Base-by-base conservation (phyloP, 53 echinoderm and acorn worm species). In the Holothuria leucospilota region DNA sequence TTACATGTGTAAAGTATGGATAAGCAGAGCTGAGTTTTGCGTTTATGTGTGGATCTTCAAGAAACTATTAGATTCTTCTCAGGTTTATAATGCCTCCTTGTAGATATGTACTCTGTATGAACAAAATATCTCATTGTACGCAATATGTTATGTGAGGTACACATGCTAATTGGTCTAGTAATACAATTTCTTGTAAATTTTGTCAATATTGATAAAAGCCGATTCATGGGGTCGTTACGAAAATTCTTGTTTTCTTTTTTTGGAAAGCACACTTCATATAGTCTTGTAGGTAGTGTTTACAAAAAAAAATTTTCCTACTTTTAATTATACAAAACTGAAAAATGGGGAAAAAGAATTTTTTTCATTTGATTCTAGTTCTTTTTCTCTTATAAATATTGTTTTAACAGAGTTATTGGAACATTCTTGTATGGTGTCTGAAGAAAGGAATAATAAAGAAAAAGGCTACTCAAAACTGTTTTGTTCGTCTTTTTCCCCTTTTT, bases 351-450 rank as follows among this genome's bases (percentile, higher is more conserved):
- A 83, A 39, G 40, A 52, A 56, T 80, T 67, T 24, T 67, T 83
- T 83, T 65, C 66, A 65, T 46, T 67, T 65, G 40, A 66, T 83
- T 83, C 68, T 62, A 67, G 65, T 64, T 83, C 67, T 83, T 83
- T 67, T 67, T 83, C 67, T 83, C 84, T 80, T 83, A 83, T 83
- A 83, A 66, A 83, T 66, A 83, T 83, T 83, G 84, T 83, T 83
- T 80, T 83, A 83, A 41, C 65, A 83, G 84, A 83, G 67, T 83
- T 83, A 64, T 80, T 83, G 84, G 67, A 83, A 83, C 84, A 83
- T 83, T 83, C 84, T 66, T 80, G 80, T 83, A 83, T 83, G 84
- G 84, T 83, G 84, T 83, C 63, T 67, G 56, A 56, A 56, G 56
- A 56, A 56, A 56, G 56, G 56, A 18, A 56, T 56, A 56, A 56